Evolutionary conservation across 2,888 invertebrate species (phyloP).

Genomic region (Epiblema foenella): DNA sequence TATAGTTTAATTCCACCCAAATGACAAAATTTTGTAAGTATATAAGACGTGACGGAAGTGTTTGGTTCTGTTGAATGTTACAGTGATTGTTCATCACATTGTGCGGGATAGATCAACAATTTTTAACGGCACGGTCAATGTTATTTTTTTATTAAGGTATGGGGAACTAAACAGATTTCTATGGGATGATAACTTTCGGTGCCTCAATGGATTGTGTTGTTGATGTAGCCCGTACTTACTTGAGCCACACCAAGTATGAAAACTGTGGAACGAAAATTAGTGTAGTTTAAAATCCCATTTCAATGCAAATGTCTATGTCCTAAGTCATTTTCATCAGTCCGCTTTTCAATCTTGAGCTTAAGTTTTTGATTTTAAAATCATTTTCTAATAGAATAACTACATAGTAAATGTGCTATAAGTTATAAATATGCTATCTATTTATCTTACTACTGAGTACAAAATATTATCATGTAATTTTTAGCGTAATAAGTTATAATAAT

Average conservation of each 20-base stretch:
- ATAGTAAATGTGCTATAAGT: background rate
- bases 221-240: background rate
- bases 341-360: background rate
- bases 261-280: background rate
- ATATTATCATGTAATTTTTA: background rate
- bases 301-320: background rate
- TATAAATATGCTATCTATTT: background rate
- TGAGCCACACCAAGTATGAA: background rate
- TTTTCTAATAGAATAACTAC: background rate
- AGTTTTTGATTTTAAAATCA: background rate
- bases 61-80: no score
- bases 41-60: background rate
- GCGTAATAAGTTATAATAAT: background rate
- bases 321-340: slow-evolving; percentile 3
- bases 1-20: background rate
- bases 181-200: no score
- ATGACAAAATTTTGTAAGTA: no score
- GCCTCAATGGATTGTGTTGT: background rate
- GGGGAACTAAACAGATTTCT: background rate
- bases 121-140: background rate
- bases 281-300: background rate
- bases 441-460: background rate
- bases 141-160: background rate
- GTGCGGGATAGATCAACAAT: background rate
- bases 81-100: background rate